These are phyloP conservation scores for Nanger granti DNA, from an alignment of 2,113 vertebrate species.

Conservation along the genomic window DNA sequence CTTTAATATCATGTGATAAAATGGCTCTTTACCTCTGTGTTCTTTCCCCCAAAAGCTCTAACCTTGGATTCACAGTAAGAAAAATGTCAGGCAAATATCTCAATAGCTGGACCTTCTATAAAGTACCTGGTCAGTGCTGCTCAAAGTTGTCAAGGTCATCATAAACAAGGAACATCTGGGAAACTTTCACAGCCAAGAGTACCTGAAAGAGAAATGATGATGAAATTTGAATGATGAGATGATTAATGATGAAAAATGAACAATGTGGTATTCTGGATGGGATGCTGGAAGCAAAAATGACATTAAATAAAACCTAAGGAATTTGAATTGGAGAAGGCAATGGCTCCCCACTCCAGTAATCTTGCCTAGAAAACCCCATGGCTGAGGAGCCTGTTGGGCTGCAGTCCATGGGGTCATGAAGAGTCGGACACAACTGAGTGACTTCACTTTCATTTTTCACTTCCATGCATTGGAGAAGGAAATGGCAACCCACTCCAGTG, in stretches of 20 bases:
- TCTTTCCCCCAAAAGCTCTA: neutral
- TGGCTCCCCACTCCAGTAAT: too few species aligned
- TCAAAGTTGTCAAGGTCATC: neutral
- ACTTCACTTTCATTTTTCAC: too few species aligned
- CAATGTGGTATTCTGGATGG: neutral
- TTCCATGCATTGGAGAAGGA: too few species aligned
- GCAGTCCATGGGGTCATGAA: fast-evolving
- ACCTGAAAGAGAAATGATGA: neutral
- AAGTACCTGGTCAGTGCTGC: neutral
- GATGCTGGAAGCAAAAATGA: neutral
- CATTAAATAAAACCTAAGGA: neutral
- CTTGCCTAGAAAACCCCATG: too few species aligned
- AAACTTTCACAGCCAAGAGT: neutral
- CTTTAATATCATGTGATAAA: neutral
- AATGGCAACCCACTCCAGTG: too few species aligned
- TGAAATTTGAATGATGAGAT: neutral
- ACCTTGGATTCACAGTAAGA: neutral
- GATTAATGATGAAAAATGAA: neutral
- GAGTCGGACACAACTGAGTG: too few species aligned
- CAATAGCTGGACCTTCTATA: neutral
- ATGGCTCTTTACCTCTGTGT: neutral
- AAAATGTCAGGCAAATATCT: neutral
- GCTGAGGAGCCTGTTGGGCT: too few species aligned
- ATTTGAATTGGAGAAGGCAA: neutral
- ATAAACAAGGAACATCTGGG: neutral